Conservation (phyloP, 2,888 invertebrate genomes). For the Cybosia mesomella region DNA sequence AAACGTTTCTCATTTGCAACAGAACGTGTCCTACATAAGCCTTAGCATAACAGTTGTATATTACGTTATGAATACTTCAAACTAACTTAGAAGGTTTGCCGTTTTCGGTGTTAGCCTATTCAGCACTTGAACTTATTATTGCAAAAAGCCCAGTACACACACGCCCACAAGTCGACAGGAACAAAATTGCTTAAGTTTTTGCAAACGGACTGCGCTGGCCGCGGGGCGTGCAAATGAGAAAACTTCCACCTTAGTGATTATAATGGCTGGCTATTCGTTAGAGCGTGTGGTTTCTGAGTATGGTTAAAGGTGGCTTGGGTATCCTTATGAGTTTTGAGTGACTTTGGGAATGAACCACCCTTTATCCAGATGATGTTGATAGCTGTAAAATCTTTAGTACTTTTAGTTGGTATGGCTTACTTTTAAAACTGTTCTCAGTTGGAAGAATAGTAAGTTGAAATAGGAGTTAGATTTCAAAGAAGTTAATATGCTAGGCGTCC, state of each 20-base stretch:
- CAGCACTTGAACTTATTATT: conserved; percentile 2
- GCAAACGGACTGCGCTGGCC: conserved; percentile 31
- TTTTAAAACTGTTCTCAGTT: neutral
- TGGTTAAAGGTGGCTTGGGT: conserved; percentile 13
- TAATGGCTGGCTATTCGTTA: conserved; percentile 28
- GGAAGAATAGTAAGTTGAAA: neutral
- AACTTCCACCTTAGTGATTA: conserved; percentile 47
- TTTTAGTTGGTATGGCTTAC: neutral
- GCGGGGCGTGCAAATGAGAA: conserved; percentile 50
- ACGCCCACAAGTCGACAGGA: conserved; percentile 36
- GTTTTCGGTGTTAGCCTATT: neutral
- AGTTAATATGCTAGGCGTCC: too few species aligned
- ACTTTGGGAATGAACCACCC: neutral
- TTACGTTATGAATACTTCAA: neutral
- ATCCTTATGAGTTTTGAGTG: conserved; percentile 13
- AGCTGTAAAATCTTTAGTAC: neutral
- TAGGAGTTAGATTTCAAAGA: too few species aligned
- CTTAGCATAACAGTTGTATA: neutral
- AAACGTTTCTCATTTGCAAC: too few species aligned
- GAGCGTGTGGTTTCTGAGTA: conserved; percentile 20
- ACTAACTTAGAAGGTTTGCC: neutral
- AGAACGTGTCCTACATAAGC: neutral
- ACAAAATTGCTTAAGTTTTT: conserved; percentile 53
- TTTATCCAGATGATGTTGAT: neutral
- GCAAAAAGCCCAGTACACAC: conserved; percentile 17